Conservation (phyloP, 2,888 invertebrate species). For the Lagria hirta region DNA sequence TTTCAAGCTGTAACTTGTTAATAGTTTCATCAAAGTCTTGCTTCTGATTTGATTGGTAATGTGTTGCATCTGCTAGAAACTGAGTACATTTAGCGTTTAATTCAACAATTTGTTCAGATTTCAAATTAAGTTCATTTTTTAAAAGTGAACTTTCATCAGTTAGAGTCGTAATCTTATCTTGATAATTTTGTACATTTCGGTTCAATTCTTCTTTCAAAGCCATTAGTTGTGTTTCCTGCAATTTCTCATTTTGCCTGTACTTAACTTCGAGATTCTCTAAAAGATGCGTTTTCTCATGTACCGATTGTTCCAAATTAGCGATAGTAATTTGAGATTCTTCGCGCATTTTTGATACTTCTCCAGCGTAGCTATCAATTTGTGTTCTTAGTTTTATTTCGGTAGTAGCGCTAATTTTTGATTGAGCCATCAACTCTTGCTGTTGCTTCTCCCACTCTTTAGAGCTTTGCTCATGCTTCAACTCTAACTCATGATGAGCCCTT, state of each 20-base stretch:
- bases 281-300: slow-evolving; percentile 12
- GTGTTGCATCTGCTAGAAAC: too few species aligned
- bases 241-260: slow-evolving; percentile 3
- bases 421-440: slow-evolving; percentile 29
- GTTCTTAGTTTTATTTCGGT: slow-evolving; percentile 20
- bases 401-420: slow-evolving; percentile 27
- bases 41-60: too few species aligned
- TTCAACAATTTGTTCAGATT: slow-evolving; percentile 23
- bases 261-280: slow-evolving; percentile 9
- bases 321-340: slow-evolving; percentile 16
- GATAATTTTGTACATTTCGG: slow-evolving; percentile 19
- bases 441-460: slow-evolving; percentile 13
- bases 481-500: slow-evolving; percentile 17
- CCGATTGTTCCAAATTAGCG: slow-evolving; percentile 8
- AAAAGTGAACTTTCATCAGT: slow-evolving; percentile 20
- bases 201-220: slow-evolving; percentile 8
- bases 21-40: slow-evolving; percentile 56
- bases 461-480: slow-evolving; percentile 22
- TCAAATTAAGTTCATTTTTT: slow-evolving; percentile 22
- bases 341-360: slow-evolving; percentile 7
- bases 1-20: slow-evolving; percentile 39
- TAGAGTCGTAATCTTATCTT: slow-evolving; percentile 20
- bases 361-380: slow-evolving; percentile 8
- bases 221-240: slow-evolving; percentile 4
- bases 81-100: slow-evolving; percentile 50